Evolutionary conservation across 2,113 vertebrate genomes (phyloP), one percentile per base, ranked within the genome.

Genomic region (Phalacrocorax carbo): DNA sequence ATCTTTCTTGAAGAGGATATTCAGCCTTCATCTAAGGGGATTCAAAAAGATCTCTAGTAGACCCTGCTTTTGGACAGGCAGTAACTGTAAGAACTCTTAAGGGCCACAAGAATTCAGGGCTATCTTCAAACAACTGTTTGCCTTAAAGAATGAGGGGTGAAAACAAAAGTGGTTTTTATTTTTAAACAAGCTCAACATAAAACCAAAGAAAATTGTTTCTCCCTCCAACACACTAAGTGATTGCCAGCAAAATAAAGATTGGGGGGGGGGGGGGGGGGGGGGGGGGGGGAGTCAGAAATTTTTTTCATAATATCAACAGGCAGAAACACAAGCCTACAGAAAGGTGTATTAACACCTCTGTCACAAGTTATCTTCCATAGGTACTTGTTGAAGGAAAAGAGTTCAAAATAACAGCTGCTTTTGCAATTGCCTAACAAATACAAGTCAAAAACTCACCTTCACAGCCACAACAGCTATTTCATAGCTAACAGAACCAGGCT

Each of bases 1-100:
- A 93, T 95, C 78, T 94, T 93, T 73, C 93, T 17, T 68, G 87
- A 75, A 54, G 58, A 93, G 76, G 80, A 93, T 80, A 93, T 30
- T 88, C 88, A 86, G 75, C 84, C 77, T 80, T 17, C 71, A 44
- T 38, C 80, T 81, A 46, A 93, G 68, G 90, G 73, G 88, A 96
- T 78, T 88, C 88, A 76, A 16, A 72, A 73, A 36, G 61, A 46
- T 61, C 64, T 86, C 38, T 54, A 25, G 14, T 86, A 48, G 51
- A 86, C 66, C 75, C 69, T 86, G 76, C 80, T 78, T 75, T 32
- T 49, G 71, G 65, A 69, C 55, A 52, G n/a, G 44, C 40, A 82
- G 21, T 23, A 65, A 68, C 51, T 68, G 4, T 34, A 91, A 40
- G 12, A 90, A 20, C 77, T 58, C 32, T 6, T 6, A 38, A 38